Evolutionary conservation across 2,113 vertebrate species (phyloP).

Genomic region (Isichthys henryi): DNA sequence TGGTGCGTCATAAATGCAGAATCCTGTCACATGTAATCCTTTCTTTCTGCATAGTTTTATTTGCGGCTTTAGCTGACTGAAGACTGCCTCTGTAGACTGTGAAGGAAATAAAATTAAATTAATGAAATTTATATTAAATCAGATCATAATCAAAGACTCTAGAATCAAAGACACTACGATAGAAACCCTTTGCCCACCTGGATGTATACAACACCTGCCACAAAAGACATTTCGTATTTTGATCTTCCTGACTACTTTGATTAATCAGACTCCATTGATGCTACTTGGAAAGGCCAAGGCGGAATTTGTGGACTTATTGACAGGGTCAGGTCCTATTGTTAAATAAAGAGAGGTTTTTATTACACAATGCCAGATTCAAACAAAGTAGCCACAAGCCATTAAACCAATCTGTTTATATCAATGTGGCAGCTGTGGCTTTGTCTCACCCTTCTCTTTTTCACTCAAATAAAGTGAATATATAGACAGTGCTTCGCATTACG

Average conservation of each 20-base stretch:
- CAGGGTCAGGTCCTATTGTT: conserved; percentile 20
- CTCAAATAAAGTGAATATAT: conserved; percentile 15
- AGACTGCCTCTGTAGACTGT: not conserved
- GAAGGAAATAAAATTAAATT: not conserved
- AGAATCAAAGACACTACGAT: not conserved
- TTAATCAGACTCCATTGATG: not conserved
- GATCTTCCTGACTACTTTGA: conserved; percentile 15
- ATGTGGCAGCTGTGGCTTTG: conserved; percentile 27
- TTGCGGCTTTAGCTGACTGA: not conserved
- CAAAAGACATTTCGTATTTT: not conserved
- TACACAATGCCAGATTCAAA: conserved; percentile 16
- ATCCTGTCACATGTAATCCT: not conserved
- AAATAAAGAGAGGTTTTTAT: conserved; percentile 6
- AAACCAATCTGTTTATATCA: conserved; percentile 28
- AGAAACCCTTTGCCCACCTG: not conserved
- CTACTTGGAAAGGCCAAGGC: not conserved
- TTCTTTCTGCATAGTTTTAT: not conserved
- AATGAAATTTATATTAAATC: not conserved
- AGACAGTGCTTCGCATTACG: conserved; percentile 6
- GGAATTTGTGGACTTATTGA: conserved; percentile 13
- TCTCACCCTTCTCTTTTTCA: conserved; percentile 13
- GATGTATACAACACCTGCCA: not conserved
- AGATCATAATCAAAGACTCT: not conserved
- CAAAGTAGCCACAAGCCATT: conserved; percentile 35
- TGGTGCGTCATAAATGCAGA: not conserved